These are phyloP conservation scores for Hepsetus odoe DNA, from an alignment of 2,113 vertebrate genomes.

Conservation along the genomic window DNA sequence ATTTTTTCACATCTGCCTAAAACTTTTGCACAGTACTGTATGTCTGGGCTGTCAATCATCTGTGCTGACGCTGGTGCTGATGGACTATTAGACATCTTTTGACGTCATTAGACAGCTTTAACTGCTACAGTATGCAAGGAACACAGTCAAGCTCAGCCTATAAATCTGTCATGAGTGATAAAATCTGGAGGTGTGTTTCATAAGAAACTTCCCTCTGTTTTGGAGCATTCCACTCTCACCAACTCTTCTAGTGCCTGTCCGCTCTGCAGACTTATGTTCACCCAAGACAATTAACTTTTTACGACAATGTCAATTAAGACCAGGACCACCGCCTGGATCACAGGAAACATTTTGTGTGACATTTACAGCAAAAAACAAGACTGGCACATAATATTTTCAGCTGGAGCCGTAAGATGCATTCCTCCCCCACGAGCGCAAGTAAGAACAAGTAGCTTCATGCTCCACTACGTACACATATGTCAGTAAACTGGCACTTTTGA, in stretches of 20 bases:
- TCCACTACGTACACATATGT: conserved; percentile 2
- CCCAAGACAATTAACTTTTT: not conserved
- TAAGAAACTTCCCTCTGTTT: not conserved
- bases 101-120: conserved; percentile 25
- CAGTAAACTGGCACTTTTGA: conserved; percentile 16
- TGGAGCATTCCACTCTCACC: not conserved
- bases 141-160: conserved; percentile 2
- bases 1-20: too few relatives aligned
- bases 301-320: conserved; percentile 23
- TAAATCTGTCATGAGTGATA: conserved; percentile 41
- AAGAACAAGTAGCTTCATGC: conserved; percentile 25
- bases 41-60: conserved; percentile 18
- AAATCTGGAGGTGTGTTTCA: conserved; percentile 32
- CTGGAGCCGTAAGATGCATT: conserved; percentile 13
- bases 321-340: not conserved
- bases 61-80: too few relatives aligned
- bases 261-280: too few relatives aligned
- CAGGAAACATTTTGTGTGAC: conserved; percentile 4
- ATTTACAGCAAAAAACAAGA: conserved; percentile 26
- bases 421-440: conserved; percentile 9
- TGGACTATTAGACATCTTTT: conserved; percentile 13
- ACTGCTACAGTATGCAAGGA: conserved; percentile 1
- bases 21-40: too few relatives aligned
- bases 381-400: not conserved
- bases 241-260: not conserved